A percentile compares a stretch with the other conserved stretches of the same genome.
phyloP scores from a whole-genome alignment of 2,797 vertebrate genomes.

The Clamator glandarius region DNA sequence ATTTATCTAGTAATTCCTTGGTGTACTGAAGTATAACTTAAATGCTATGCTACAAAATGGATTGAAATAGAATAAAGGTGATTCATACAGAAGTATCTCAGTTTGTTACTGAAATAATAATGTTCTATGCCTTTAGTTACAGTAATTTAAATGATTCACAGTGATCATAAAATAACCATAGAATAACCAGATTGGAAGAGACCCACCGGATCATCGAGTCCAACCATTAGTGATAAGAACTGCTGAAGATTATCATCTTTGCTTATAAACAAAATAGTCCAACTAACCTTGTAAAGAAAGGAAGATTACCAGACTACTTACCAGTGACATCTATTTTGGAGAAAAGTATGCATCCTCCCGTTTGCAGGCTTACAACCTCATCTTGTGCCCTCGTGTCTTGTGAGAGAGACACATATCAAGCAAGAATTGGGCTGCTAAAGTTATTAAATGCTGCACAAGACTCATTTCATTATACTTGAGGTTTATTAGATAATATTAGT shows the following conservation, averaged over 20 bases:
- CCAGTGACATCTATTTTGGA: not conserved
- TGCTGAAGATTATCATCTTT: not conserved
- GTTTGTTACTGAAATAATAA: not conserved
- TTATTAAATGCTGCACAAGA: not conserved
- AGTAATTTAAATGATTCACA: conserved; percentile 39
- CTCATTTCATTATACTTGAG: not conserved
- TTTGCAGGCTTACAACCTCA: not conserved
- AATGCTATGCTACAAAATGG: not conserved
- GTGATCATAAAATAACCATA: no score
- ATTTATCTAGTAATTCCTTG: not conserved
- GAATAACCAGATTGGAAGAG: no score
- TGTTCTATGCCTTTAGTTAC: not conserved
- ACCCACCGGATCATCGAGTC: no score
- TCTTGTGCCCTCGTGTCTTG: not conserved
- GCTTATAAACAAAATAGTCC: not conserved
- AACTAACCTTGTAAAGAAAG: conserved; percentile 13
- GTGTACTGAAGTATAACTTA: not conserved
- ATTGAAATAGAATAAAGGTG: not conserved
- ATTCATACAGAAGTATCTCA: not conserved
- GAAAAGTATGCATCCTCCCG: not conserved
- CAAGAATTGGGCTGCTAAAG: not conserved
- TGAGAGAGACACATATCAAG: not conserved
- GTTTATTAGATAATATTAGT: not conserved
- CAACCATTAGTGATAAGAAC: no score
- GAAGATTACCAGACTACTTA: conserved; percentile 27